Base-by-base conservation (phyloP, 2,888 invertebrate genomes). In the Anthophora plumipes region DNA sequence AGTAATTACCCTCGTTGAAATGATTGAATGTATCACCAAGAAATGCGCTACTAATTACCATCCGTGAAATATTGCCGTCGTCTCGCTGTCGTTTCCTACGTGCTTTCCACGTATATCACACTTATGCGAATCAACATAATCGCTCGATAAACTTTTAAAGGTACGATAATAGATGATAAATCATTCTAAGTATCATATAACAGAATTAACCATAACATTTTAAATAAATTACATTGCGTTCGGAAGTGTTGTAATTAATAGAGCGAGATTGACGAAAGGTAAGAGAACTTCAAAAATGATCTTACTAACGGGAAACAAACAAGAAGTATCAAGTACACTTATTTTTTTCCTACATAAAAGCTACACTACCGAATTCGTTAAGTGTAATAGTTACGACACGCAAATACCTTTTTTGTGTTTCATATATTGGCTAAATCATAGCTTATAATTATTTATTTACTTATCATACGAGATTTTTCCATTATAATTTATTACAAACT, bases 1-100 rank as follows among this genome's bases (percentile, higher is more conserved):
- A 1, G 75, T 75, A 81, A 81, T 75, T 60, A 75, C 59, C n/a
- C 60, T 55, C 64, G 74, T 81, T 57, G 48, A 73, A 80, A 80
- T 73, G 63, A 79, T 79, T 79, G 52, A 79, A 57, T 31, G 64
- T 61, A 66, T 80, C 55, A 31, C 17, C 31, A 54, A 39, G 64
- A 54, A 64, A 48, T 20, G 54, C 54, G 22, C 37, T 46, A 22
- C 59, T 71, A 59, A 66, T 66, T 67, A 67, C 55, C 60, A 25
- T 37, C 37, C 20, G 48, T 61, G 50, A 80, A 41, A 66, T 61
- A 71, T 54, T 31, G 54, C 59, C 43, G 43, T 12, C 57, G 37
- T 25, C 52, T n/a, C 37, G 41, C 50, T 52, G 59, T 50, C 50
- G 43, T 59, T 75, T 54, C 20, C 61, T 52, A 50, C 39, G 39